Evolutionary conservation across 2,113 vertebrate species (phyloP).

Genomic region (Meleagris gallopavo): DNA sequence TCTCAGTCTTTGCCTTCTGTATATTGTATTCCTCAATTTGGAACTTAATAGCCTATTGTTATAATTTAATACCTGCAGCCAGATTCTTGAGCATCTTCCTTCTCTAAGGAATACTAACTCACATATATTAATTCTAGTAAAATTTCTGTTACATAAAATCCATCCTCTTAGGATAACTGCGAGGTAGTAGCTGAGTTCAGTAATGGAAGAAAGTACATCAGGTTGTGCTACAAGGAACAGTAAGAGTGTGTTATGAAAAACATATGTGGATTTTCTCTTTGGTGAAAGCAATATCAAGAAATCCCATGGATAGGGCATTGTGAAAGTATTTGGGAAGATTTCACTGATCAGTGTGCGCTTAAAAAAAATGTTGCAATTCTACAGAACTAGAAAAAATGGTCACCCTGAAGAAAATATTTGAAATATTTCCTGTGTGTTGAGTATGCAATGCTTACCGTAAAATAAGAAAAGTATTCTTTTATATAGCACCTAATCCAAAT

Average conservation of each 20-base stretch:
- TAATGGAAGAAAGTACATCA: not conserved
- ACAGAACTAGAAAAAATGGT: not conserved
- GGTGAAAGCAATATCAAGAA: not conserved
- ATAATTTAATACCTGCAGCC: fast-evolving
- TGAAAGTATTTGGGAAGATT: not conserved
- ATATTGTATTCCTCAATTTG: not conserved
- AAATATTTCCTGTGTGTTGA: not conserved
- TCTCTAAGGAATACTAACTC: not conserved
- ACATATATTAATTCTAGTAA: not conserved
- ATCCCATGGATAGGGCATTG: not conserved
- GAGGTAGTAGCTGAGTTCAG: not conserved
- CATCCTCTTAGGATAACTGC: not conserved
- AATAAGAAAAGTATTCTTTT: not conserved
- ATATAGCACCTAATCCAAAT: not conserved
- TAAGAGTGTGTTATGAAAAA: not conserved
- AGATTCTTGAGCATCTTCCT: not conserved
- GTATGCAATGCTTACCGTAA: not conserved
- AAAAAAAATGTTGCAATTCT: not conserved
- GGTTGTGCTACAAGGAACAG: not conserved
- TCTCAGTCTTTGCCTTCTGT: not conserved
- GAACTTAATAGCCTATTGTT: not conserved
- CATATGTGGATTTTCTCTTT: not conserved
- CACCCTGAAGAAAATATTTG: not conserved
- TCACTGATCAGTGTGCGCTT: not conserved
- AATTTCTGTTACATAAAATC: not conserved